Evolutionary conservation across 2,797 vertebrate genomes (phyloP).

Genomic region (Anabas testudineus): DNA sequence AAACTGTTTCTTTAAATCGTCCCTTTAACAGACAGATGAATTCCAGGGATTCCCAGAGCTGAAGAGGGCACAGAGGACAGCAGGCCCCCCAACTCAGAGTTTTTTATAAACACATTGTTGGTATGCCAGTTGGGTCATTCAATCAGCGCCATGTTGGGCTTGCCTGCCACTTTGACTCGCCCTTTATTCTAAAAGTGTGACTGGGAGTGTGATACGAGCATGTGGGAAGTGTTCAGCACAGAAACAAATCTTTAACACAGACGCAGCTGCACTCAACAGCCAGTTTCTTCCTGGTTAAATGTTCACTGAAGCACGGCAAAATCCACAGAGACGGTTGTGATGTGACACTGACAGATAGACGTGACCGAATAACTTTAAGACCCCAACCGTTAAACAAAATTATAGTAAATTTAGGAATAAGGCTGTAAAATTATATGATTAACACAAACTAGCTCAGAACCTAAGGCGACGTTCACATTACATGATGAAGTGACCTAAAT

Average conservation of each 20-base stretch:
- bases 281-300: neutral
- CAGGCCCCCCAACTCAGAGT: constrained; percentile 27
- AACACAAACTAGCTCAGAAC: neutral
- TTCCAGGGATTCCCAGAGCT: constrained; percentile 61
- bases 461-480: no score
- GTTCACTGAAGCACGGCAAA: neutral
- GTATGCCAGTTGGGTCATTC: constrained; percentile 81
- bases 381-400: neutral
- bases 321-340: neutral
- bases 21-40: constrained; percentile 22
- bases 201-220: constrained; percentile 18
- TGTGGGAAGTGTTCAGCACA: constrained; percentile 5
- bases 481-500: no score
- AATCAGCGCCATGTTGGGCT: constrained; percentile 68
- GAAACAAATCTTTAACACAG: constrained; percentile 19
- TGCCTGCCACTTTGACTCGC: constrained; percentile 51
- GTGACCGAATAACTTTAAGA: neutral
- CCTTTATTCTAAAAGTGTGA: constrained; percentile 70
- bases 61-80: constrained; percentile 46
- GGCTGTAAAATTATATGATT: no score
- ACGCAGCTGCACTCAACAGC: neutral
- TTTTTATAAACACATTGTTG: constrained; percentile 79
- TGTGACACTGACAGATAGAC: no score
- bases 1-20: constrained; percentile 36
- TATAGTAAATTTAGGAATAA: neutral